Evolutionary conservation across 2,888 invertebrate species (phyloP).

Genomic region (Drosophila anomalata): DNA sequence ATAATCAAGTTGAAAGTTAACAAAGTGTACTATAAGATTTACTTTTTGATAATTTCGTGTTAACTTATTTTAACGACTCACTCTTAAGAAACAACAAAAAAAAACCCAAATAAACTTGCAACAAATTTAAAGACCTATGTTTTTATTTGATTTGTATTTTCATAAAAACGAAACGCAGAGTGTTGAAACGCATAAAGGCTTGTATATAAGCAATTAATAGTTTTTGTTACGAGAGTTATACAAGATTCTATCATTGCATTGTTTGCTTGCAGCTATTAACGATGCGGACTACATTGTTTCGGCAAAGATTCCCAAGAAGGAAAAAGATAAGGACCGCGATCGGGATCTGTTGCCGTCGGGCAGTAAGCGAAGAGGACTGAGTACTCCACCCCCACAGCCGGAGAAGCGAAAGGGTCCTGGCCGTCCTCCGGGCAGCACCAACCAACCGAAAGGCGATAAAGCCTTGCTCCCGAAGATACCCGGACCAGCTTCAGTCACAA

Average conservation of each 20-base stretch:
- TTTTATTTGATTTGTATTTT: slow-evolving; percentile 55
- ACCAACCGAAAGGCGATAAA: slow-evolving; percentile 33
- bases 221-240: slow-evolving; percentile 1
- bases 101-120: slow-evolving; percentile 40
- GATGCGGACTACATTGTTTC: slow-evolving; percentile 78
- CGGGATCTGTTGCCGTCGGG: slow-evolving; percentile 53
- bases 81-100: background rate
- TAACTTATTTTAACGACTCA: slow-evolving; percentile 61
- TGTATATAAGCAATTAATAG: slow-evolving; percentile 23
- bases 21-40: slow-evolving; percentile 30
- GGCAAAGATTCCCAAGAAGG: slow-evolving; percentile 80
- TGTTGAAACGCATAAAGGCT: slow-evolving; percentile 57
- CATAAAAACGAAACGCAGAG: slow-evolving; percentile 48
- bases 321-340: slow-evolving; percentile 57
- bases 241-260: slow-evolving; percentile 4
- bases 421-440: slow-evolving; percentile 35
- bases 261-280: slow-evolving; percentile 76
- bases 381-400: slow-evolving; percentile 42
- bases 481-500: slow-evolving; percentile 8
- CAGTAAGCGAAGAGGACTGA: slow-evolving; percentile 58
- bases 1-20: background rate
- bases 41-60: slow-evolving; percentile 56
- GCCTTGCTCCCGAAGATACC: slow-evolving; percentile 14
- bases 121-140: slow-evolving; percentile 26
- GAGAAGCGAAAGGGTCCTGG: slow-evolving; percentile 42